Evolutionary conservation across 2,888 invertebrate species (phyloP), one percentile per base, ranked within the genome.

Genomic region (Peribatodes rhomboidaria): DNA sequence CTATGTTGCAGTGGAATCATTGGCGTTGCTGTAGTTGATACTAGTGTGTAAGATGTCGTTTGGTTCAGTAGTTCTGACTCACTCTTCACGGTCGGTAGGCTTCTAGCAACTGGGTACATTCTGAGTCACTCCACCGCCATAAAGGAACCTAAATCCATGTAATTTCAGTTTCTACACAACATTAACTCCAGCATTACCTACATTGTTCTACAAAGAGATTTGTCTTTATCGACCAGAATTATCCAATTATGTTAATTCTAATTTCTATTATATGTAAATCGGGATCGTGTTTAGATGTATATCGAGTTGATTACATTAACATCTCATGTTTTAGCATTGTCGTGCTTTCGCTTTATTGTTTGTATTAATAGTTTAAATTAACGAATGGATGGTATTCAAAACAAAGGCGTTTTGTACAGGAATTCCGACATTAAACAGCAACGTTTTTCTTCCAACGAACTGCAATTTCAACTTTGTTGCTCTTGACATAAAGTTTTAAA

Each of bases 241-340:
- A 81, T 79, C 79, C 75, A 74, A 70, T 74, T 73, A 73, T 71
- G 67, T 69, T 65, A 69, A 81, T 80, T 81, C 49, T 78, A 75
- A 81, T 78, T 78, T 75, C 80, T 75, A 81, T 81, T 81, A 79
- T 81, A 81, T 81, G 81, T 76, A 77, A 79, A 81, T 81, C 37
- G 61, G 57, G 35, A 59, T 61, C n/a, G 35, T 73, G 70, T 71
- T 78, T 71, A 60, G 69, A 73, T 69, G 68, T 69, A 71, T 71
- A 64, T 62, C 69, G 71, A 61, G 60, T 65, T 75, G 76, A 74
- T 78, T 71, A 70, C 75, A 75, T 77, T 78, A 73, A 67, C 72
- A 69, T 69, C 63, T 61, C 58, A 68, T 77, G 74, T 71, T 69
- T 68, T 67, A 70, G 66, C 64, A 68, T 49, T 42, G 35, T 60